Evolutionary conservation across 2,797 vertebrate genomes (phyloP), one percentile per base, ranked within the genome.

Genomic region (Halcyon leucocephala): DNA sequence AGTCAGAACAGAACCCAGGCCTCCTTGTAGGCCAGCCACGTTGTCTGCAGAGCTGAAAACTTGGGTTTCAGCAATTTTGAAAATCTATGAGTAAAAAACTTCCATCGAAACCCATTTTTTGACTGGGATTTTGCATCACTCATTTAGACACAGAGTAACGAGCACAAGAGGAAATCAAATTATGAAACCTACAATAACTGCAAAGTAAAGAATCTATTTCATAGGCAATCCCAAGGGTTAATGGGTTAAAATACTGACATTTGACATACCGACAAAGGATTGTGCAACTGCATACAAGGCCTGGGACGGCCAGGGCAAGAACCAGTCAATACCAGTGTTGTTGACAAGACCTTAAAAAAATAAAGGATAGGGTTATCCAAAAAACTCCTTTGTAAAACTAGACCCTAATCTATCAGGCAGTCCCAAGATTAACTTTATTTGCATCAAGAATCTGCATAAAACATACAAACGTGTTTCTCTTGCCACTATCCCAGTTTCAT

Each of bases 271-370:
- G 2, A 99, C 94, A 95, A 99, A 99, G 41, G 98, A 99, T 86
- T 99, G 98, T 28, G 99, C 99, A 10, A 99, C 99, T 12, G 99
- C 99, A 25, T 98, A 97, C 90, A 99, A 97, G 8, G 99, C 99
- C 96, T 99, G 99, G 9, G 98, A 81, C 5, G 99, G 99, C 99
- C 99, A 99, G 8, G 99, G 99, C 94, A 99, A 98, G 97, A 99
- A 99, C 99, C 99, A 99, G 95, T 99, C 99, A 25, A 99, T 99
- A 12, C 99, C 99, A 31, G 99, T 99, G 95, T 99, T 99, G 94
- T 99, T 99, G 93, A 99, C 99, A 74, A 99, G 98, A 92, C 99
- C 99, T 99, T 92, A 89, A 81, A 96, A 69, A 84, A 72, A 52
- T 17, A 97, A 95, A 97, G 4, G 29, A 82, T 12, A 76, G 16